A percentile compares a stretch with the other conserved stretches of the same genome.
Evolutionary conservation across 2,888 invertebrate genomes (phyloP).

Genomic region (Megaustenia siamemsis): DNA sequence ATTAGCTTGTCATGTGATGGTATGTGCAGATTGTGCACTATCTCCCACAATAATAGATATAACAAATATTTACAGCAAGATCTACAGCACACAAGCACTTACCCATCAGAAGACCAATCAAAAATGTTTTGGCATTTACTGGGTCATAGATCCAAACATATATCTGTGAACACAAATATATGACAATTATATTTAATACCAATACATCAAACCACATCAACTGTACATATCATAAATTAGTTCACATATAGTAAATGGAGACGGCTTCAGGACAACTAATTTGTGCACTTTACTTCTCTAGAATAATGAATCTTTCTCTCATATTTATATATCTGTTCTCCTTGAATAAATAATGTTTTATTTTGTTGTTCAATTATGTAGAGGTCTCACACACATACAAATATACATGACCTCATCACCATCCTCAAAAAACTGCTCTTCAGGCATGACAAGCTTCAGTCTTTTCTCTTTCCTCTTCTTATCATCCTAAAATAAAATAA

Average conservation of each 20-base stretch:
- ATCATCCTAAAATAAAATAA: slow-evolving; percentile 65
- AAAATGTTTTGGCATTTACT: slow-evolving; percentile 88
- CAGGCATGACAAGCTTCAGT: slow-evolving; percentile 97
- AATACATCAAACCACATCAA: not conserved
- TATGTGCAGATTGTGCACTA: no score
- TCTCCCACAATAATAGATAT: no score
- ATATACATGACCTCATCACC: slow-evolving; percentile 84
- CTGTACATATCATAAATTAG: no score
- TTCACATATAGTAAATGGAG: no score
- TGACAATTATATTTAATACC: not conserved
- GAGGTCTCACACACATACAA: not conserved
- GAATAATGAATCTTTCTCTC: no score
- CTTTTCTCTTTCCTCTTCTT: slow-evolving; percentile 88
- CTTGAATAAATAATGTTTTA: no score
- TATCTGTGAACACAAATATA: slow-evolving; percentile 79
- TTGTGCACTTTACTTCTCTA: no score
- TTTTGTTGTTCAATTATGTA: no score
- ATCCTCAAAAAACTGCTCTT: slow-evolving; percentile 95
- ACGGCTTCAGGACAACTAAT: no score
- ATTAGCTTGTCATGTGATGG: no score
- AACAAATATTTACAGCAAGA: no score
- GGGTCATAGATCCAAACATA: slow-evolving; percentile 99
- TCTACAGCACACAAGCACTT: slow-evolving; percentile 54
- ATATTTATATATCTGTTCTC: no score
- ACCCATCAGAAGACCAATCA: slow-evolving; percentile 87